These are phyloP conservation scores for Pelagia noctiluca DNA, from an alignment of 30 jellyfish, hydroid and myxozoan species.

Conservation along the genomic window DNA sequence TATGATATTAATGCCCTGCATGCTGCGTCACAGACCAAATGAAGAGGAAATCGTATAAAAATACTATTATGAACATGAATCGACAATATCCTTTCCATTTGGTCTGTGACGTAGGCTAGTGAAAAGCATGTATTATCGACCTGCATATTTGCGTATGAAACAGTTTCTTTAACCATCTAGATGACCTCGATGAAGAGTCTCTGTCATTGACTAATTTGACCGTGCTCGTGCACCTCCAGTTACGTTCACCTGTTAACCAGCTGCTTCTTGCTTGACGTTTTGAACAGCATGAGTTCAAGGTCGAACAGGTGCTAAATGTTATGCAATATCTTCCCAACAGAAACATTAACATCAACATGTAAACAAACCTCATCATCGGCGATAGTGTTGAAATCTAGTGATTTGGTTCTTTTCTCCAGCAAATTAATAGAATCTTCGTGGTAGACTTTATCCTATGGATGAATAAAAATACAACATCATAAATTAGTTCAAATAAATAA, in stretches of 20 bases:
- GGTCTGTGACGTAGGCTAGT: too few relatives aligned
- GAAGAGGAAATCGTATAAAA: background rate
- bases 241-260: background rate
- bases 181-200: background rate
- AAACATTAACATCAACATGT: too few relatives aligned
- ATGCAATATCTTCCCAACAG: too few relatives aligned
- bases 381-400: slow-evolving; percentile 51
- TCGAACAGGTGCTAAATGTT: background rate
- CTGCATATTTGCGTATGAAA: too few relatives aligned
- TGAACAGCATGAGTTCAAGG: background rate
- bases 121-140: too few relatives aligned
- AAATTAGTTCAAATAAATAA: background rate
- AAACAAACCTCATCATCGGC: slow-evolving; percentile 64
- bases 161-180: too few relatives aligned
- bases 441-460: slow-evolving; percentile 57
- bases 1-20: too few relatives aligned
- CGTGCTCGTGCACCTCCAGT: background rate
- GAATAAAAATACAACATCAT: background rate
- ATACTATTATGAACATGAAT: too few relatives aligned
- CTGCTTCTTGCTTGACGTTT: background rate
- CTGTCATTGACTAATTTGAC: too few relatives aligned
- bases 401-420: slow-evolving; percentile 54
- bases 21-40: background rate
- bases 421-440: slow-evolving; percentile 23
- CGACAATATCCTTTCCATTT: too few relatives aligned